Base-by-base conservation (phyloP, 23 tunicate genomes). In the Botrylloides violaceus region DNA sequence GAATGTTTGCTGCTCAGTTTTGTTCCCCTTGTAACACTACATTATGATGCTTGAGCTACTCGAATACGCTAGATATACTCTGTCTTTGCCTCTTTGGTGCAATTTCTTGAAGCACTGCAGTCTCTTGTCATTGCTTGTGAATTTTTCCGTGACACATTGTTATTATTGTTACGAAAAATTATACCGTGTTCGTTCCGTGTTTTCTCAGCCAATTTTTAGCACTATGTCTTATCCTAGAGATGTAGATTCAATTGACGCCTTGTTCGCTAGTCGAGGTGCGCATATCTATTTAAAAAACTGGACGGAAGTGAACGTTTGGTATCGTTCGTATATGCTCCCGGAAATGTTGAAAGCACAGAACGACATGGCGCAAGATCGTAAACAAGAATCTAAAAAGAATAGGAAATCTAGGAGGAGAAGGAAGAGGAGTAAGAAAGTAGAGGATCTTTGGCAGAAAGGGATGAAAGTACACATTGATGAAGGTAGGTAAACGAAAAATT, bases 271-370 rank as follows among this genome's bases (percentile, higher is more conserved):
- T 43, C 56, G 58, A 4, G 74, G 74, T 18, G 74, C 74, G 0
- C 58, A 68, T 25, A 68, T 68, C 26, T 68, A 68, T 43, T 68
- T 55, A 56, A n/a, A 68, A 4, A 68, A 68, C 29, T 68, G 74
- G 74, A 43, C 26, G 4, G 47, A 68, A 43, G 4, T 43, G 27
- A 39, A 19, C 36, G 6, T 12, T 38, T 68, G 74, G 74, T 68
- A 68, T 68, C 1, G 23, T 6, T 36, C 58, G 26, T 68, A 43
- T 37, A 37, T 68, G 74, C 4, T 68, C 28, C 74, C 74, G 25
- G 37, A 20, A 19, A 68, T 68, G 74, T 0, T 43, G 12, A 43
- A 15, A 43, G 53, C 53, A 9, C 53, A 43, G 15, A 43, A 43
- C 53, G 53, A 43, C 15, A 43, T 43, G 12, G 9, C 15, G 53